These are phyloP conservation scores for Lycia hirtaria DNA, from an alignment of 2,888 invertebrate species.

Conservation along the genomic window DNA sequence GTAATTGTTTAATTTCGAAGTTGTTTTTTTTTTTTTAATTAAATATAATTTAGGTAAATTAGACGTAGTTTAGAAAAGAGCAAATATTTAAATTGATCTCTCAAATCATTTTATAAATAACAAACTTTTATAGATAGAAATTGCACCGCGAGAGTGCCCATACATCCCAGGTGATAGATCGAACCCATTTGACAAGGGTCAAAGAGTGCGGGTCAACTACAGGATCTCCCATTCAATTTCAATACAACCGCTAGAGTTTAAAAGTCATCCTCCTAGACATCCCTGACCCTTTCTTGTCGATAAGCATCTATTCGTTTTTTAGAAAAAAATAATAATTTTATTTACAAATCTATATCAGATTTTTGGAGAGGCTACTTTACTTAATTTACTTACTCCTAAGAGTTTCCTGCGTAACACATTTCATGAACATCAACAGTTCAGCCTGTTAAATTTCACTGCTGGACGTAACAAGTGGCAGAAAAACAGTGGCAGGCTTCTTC, in stretches of 20 bases:
- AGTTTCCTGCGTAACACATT: too few relatives aligned
- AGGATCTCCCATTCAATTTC: conserved; percentile 44
- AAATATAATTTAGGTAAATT: too few relatives aligned
- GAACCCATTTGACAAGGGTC: conserved; percentile 60
- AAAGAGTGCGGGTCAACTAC: too few relatives aligned
- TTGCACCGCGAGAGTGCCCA: not conserved
- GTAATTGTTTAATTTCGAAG: too few relatives aligned
- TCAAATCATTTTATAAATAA: not conserved
- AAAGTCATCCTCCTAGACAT: conserved; percentile 25
- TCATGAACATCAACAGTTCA: too few relatives aligned
- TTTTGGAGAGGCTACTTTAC: not conserved
- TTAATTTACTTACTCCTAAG: too few relatives aligned
- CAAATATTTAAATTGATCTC: not conserved
- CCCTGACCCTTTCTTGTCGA: conserved; percentile 4
- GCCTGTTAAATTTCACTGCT: too few relatives aligned
- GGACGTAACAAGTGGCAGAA: too few relatives aligned
- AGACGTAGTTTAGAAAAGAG: not conserved
- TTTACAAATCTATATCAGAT: conserved; percentile 1
- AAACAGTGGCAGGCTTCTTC: too few relatives aligned
- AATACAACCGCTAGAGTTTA: conserved; percentile 25
- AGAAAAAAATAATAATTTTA: not conserved
- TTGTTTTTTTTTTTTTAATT: too few relatives aligned
- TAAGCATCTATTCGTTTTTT: not conserved
- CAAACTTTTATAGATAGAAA: not conserved
- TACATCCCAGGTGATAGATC: conserved; percentile 46